Evolutionary conservation across 2,113 vertebrate species (phyloP).

Genomic region (Muntiacus muntjak): DNA sequence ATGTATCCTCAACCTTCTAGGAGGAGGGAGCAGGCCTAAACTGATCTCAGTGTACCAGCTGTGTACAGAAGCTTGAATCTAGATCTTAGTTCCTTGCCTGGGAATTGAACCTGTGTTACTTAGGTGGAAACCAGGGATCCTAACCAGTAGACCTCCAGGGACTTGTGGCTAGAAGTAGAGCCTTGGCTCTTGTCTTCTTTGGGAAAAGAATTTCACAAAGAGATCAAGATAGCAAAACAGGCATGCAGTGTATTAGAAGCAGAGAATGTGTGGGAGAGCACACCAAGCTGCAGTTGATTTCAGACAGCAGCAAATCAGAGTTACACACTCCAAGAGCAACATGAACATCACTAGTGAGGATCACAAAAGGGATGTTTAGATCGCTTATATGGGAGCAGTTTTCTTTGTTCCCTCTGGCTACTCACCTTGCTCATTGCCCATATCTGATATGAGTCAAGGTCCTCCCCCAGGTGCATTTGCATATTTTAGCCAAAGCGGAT

Average conservation of each 20-base stretch:
- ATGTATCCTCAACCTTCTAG: neutral
- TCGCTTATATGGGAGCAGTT: neutral
- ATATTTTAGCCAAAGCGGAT: neutral
- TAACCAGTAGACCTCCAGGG: neutral
- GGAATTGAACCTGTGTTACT: neutral
- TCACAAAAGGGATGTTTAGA: neutral
- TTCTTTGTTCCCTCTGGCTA: neutral
- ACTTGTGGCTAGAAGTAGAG: neutral
- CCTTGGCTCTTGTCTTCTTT: neutral
- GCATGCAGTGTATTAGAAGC: neutral
- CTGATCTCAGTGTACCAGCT: neutral
- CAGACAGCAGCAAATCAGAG: neutral
- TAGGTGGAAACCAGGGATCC: neutral
- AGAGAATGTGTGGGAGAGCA: neutral
- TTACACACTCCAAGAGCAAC: neutral
- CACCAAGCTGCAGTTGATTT: neutral
- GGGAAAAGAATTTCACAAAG: neutral
- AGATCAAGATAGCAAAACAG: neutral
- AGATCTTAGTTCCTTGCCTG: neutral
- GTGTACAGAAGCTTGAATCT: neutral
- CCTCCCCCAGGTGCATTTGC: neutral
- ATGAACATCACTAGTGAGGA: neutral
- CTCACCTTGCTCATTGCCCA: neutral
- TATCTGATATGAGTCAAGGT: neutral
- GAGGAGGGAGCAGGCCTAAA: neutral